phyloP scores from a whole-genome alignment of 2,797 vertebrate species.

The Acanthornis magna region DNA sequence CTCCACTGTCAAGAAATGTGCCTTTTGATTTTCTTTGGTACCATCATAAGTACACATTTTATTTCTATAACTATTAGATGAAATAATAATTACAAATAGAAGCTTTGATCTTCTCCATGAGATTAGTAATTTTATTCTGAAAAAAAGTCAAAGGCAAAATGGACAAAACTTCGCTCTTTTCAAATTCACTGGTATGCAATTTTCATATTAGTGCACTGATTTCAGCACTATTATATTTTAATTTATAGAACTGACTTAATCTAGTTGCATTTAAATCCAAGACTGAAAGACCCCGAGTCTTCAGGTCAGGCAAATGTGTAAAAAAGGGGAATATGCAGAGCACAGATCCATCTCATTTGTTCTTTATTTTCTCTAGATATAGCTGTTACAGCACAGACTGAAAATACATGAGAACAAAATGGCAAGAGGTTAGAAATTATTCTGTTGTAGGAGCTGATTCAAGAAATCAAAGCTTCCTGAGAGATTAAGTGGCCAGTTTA shows the following conservation, averaged over 20 bases:
- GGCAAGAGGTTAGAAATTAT: not conserved
- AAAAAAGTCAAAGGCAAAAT: not conserved
- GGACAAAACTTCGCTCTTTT: not conserved
- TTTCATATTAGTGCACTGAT: not conserved
- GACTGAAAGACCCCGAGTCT: not conserved
- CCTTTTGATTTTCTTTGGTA: not conserved
- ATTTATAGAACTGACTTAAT: not conserved
- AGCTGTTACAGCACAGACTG: not conserved
- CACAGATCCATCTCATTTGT: not conserved
- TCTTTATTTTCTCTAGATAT: not conserved
- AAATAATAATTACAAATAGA: not conserved
- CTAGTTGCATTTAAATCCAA: not conserved
- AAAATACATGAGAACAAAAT: not conserved
- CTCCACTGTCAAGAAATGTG: not conserved
- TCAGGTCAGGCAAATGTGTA: not conserved
- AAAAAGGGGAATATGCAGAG: not conserved
- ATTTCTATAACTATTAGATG: not conserved
- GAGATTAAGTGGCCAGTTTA: not conserved
- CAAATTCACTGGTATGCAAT: not conserved
- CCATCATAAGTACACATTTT: not conserved
- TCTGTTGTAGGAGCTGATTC: not conserved
- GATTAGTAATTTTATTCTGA: not conserved
- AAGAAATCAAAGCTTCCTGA: not conserved
- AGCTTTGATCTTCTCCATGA: not conserved
- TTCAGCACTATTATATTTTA: not conserved